Base-by-base conservation (phyloP, 2,797 vertebrate species). In the Alectoris magna region DNA sequence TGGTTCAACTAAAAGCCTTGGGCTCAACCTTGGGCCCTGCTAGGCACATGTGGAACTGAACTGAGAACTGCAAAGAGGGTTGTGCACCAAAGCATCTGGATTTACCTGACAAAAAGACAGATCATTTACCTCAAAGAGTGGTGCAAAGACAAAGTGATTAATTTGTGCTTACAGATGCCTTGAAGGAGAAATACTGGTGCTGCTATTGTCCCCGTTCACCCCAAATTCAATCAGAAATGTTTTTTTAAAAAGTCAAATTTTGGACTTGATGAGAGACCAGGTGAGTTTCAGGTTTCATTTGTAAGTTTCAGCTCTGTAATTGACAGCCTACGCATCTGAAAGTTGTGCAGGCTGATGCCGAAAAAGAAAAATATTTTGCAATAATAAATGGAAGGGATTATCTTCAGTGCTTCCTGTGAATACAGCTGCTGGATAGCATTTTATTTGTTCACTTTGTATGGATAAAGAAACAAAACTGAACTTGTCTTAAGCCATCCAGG, bases 361-460 rank as follows among this genome's bases (percentile, higher is more conserved):
- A 36, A 51, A 78, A 89, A 89, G 70, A 48, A 74, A 71, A 82
- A 23, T 59, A 84, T 53, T 95, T 95, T 88, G 43, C 79, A 63
- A 44, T 34, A 89, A 75, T 78, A 95, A 95, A 92, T 79, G 77
- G 73, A 68, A 74, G 63, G 56, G 87, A 95, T 97, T 93, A 93
- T 87, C 74, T 80, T 66, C 81, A 91, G 44, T 66, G 69, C 44
- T 91, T 79, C 79, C 74, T 56, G 55, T 69, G 88, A 93, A 90
- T 83, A 48, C 72, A 85, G 89, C 92, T 91, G 68, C 89, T 96
- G 78, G 85, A 70, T 16, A 64, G 64, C 59, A 60, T 44, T 95
- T 92, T 83, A 84, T 93, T 94, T 95, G 85, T 87, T 96, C 88
- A 59, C 68, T 92, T 94, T 27, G 38, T 75, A 68, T 66, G 79